phyloP scores from a whole-genome alignment of 2,113 vertebrate genomes.

The Spea multiplicata region DNA sequence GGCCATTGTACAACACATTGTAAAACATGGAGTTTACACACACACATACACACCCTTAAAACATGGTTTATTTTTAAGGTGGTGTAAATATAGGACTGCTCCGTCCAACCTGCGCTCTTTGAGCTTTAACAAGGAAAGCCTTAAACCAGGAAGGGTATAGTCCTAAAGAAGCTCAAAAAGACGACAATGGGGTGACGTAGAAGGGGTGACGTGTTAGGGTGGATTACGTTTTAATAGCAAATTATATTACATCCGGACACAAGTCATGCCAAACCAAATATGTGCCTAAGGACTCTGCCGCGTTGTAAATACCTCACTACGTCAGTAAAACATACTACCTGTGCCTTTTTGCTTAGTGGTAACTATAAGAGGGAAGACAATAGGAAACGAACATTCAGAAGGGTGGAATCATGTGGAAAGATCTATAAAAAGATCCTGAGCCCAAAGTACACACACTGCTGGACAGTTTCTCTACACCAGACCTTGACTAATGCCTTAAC shows the following conservation, averaged over 20 bases:
- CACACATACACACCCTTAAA: too few species aligned
- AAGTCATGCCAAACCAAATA: neutral
- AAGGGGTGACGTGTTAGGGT: neutral
- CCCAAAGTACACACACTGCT: neutral
- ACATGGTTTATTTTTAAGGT: too few species aligned
- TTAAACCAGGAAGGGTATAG: too few species aligned
- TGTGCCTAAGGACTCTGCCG: neutral
- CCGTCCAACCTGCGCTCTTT: too few species aligned
- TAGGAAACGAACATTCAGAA: neutral
- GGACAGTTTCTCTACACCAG: neutral
- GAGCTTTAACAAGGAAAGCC: too few species aligned
- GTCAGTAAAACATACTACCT: neutral
- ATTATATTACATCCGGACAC: neutral
- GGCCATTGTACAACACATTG: too few species aligned
- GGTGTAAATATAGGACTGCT: too few species aligned
- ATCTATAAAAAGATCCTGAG: neutral
- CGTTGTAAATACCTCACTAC: neutral
- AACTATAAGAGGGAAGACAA: too few species aligned
- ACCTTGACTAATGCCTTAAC: neutral
- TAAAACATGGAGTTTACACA: too few species aligned
- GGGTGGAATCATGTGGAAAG: neutral
- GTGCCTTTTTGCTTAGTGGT: too few species aligned
- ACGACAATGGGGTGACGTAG: neutral
- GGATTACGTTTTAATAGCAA: neutral
- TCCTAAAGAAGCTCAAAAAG: too few species aligned